These are phyloP conservation scores for Cathartes aura DNA, from an alignment of 2,113 vertebrate species.

Conservation along the genomic window DNA sequence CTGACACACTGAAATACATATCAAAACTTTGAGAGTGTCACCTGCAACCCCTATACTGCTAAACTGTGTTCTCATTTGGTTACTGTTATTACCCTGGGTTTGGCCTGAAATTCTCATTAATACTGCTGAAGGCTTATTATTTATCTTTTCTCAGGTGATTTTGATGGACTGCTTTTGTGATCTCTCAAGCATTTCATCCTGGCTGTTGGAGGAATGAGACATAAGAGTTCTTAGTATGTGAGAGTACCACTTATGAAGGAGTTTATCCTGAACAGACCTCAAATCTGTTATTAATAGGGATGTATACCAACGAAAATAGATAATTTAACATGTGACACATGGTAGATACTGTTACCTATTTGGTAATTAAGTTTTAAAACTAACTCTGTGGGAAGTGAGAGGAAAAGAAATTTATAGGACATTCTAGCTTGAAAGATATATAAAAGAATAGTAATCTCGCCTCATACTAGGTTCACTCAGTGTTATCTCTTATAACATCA, in stretches of 20 bases:
- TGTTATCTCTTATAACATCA: background rate
- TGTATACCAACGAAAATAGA: background rate
- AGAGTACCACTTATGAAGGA: background rate
- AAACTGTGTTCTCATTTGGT: background rate
- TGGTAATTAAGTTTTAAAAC: background rate
- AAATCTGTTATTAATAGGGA: background rate
- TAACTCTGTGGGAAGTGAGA: background rate
- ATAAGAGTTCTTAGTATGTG: background rate
- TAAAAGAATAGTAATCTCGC: background rate
- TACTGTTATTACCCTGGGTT: background rate
- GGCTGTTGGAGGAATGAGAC: background rate
- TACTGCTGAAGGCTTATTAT: background rate
- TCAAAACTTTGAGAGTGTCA: background rate
- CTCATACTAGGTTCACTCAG: background rate
- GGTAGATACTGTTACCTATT: background rate
- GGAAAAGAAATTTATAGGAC: background rate
- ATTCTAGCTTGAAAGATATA: background rate
- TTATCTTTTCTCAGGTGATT: background rate
- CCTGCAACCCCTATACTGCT: background rate
- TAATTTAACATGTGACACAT: background rate
- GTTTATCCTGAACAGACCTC: background rate
- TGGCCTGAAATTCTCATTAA: background rate
- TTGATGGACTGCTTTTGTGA: background rate
- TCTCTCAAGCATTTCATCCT: background rate
- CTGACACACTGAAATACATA: background rate